phyloP scores from a whole-genome alignment of 2,888 invertebrate genomes.

The Alcis repandata region DNA sequence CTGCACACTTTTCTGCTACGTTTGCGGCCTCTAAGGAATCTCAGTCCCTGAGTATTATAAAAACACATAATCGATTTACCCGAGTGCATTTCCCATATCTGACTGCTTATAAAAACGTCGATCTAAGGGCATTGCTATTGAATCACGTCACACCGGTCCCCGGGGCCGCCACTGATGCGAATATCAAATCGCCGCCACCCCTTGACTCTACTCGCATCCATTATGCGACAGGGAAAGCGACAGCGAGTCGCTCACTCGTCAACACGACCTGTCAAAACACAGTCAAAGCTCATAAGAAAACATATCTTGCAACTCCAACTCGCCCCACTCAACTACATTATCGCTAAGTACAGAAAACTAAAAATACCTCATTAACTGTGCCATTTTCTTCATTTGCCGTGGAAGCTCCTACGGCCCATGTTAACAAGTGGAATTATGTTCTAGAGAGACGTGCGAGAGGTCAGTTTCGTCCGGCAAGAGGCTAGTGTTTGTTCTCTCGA shows the following conservation, averaged over 20 bases:
- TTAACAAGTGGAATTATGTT: conserved; percentile 65
- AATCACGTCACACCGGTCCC: conserved; percentile 77
- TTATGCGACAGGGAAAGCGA: conserved; percentile 72
- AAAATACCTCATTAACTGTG: conserved; percentile 76
- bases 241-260: conserved; percentile 70
- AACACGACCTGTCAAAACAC: conserved; percentile 48
- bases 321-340: conserved; percentile 42
- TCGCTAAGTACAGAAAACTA: conserved; percentile 59
- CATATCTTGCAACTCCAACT: conserved; percentile 41
- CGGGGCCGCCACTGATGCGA: conserved; percentile 75
- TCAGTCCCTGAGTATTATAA: conserved; percentile 20
- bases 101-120: conserved; percentile 69
- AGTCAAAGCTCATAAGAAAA: conserved; percentile 43
- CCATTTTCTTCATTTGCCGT: conserved; percentile 75
- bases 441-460: conserved; percentile 63
- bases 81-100: conserved; percentile 61
- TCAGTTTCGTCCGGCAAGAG: conserved; percentile 72
- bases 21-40: conserved; percentile 14
- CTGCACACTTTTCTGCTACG: not conserved
- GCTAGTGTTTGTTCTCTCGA: conserved; percentile 73
- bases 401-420: conserved; percentile 60
- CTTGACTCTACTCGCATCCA: conserved; percentile 79
- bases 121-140: conserved; percentile 71
- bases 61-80: conserved; percentile 57
- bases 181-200: conserved; percentile 83